A percentile compares a stretch with the other conserved stretches of the same genome.
These are phyloP conservation scores for Synaphobranchus kaupii DNA, from an alignment of 2,797 vertebrate species.

Conservation along the genomic window DNA sequence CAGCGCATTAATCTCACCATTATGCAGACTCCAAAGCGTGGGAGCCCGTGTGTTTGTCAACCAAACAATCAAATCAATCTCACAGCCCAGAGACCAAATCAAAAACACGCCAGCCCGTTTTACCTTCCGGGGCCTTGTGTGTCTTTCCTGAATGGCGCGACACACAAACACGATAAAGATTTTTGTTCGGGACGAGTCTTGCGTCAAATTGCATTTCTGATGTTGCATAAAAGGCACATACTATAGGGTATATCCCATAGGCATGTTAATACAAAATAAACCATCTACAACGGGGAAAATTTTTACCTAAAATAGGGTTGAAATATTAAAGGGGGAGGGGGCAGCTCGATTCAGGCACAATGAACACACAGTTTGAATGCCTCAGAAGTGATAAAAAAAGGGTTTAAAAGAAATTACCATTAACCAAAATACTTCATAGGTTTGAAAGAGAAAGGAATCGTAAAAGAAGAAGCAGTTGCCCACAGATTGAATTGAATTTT, in stretches of 20 bases:
- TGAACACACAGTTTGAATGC: neutral
- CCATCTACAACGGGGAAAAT: neutral
- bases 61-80: conserved; percentile 72
- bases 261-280: conserved; percentile 3
- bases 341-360: neutral
- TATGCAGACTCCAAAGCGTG: conserved; percentile 64
- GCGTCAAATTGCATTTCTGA: conserved; percentile 21
- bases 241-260: neutral
- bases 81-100: conserved; percentile 26
- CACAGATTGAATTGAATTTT: neutral
- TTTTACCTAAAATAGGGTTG: neutral
- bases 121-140: conserved; percentile 20
- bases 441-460: neutral
- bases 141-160: conserved; percentile 35
- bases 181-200: neutral
- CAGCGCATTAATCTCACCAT: conserved; percentile 72
- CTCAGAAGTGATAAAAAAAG: neutral
- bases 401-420: neutral
- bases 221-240: neutral
- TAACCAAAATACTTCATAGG: conserved; percentile 10
- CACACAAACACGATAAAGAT: conserved; percentile 28
- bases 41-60: conserved; percentile 63
- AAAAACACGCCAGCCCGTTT: conserved; percentile 29
- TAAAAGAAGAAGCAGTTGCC: neutral
- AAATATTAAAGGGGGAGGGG: neutral